A percentile compares a stretch with the other conserved stretches of the same genome.
phyloP scores from a whole-genome alignment of 2,888 invertebrate genomes.

The Magallana nippona region DNA sequence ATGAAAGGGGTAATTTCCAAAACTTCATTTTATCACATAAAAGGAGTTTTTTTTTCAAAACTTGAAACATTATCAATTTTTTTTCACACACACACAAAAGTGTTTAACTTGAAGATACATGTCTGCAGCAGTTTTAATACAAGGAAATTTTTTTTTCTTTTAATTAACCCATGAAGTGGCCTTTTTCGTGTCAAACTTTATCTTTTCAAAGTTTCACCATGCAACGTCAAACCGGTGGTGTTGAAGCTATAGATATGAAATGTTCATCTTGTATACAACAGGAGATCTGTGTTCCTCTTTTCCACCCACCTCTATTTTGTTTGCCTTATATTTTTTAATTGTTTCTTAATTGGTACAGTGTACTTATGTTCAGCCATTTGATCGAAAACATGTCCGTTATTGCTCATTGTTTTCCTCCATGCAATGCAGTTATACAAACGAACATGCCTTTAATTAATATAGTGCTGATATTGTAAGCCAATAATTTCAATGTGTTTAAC shows the following conservation, averaged over 20 bases:
- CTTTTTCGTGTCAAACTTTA: neutral
- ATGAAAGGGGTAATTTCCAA: neutral
- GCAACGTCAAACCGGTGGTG: constrained; percentile 17
- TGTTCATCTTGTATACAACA: neutral
- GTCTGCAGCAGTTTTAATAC: neutral
- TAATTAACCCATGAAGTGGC: neutral
- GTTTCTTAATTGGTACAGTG: neutral
- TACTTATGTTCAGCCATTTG: neutral
- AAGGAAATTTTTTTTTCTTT: neutral
- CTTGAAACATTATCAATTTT: no score
- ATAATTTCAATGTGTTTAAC: neutral
- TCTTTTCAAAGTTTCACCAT: neutral
- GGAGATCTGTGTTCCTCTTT: neutral
- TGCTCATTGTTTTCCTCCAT: neutral
- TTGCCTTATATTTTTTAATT: constrained; percentile 28
- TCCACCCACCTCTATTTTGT: neutral
- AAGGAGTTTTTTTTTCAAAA: no score
- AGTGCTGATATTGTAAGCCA: neutral
- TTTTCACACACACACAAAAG: no score
- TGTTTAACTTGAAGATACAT: neutral
- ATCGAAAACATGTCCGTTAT: no score
- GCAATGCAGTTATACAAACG: neutral
- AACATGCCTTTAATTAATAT: neutral
- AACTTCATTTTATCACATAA: neutral
- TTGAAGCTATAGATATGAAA: neutral